Evolutionary conservation across 1,140 invertebrate genomes (phyloP), one percentile per base, ranked within the genome.

Genomic region (Micrasema minimum): DNA sequence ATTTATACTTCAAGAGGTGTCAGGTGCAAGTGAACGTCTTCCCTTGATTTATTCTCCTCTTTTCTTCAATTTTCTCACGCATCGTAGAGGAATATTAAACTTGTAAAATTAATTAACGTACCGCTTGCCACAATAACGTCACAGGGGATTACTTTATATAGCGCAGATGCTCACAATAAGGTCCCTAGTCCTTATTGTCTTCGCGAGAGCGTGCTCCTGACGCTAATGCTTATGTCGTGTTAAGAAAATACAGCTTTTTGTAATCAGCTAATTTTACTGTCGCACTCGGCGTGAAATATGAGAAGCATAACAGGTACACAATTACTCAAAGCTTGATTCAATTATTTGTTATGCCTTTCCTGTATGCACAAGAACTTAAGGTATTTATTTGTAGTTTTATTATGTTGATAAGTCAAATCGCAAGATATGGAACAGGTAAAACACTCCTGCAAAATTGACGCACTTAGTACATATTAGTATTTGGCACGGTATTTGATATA

Each of bases 41-140:
- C 43, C 68, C 10, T 37, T 62, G 41, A 43, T 62, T 62, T 62
- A 43, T 62, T 62, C 38, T 43, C 61, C 53, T 71, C 69, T 67
- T 74, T 74, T 74, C 69, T 74, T 74, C 69, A 74, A 74, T 71
- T 74, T 71, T 62, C 68, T 64, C 68, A 71, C 72, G 72, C 69
- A 66, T 74, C 65, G 65, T 18, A 23, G 65, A 59, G 65, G 72
- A 71, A 71, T 71, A 74, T 71, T 74, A 71, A 74, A 74, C 69
- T 74, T 74, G 69, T 69, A 71, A 74, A 74, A 74, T 74, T 74
- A 74, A 74, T 74, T 74, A 74, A 71, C 72, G 69, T 74, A 67
- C 69, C 64, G 68, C 65, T 74, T 71, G 69, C 72, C 72, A 64
- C 72, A 74, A 71, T 68, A 67, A 74, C 68, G 72, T 74, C 72